Conservation (phyloP, 1,140 invertebrate genomes). For the Paramacrobiotus metropolitanus region DNA sequence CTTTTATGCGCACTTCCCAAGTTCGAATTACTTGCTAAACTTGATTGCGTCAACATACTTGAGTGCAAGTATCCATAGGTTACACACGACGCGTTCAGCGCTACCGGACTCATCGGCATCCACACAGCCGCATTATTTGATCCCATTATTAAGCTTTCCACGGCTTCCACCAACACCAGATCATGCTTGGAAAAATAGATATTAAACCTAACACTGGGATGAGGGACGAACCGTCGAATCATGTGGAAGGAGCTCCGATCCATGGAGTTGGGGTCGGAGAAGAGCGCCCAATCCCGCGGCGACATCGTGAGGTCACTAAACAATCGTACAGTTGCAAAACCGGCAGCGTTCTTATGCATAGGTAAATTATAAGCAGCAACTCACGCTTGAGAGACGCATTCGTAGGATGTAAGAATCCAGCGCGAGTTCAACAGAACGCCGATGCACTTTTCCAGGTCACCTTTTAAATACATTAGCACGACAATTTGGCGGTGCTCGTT, state of each 20-base stretch:
- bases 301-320: neutral
- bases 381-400: neutral
- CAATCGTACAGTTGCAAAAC: neutral
- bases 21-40: neutral
- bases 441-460: neutral
- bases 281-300: neutral
- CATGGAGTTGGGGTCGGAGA: neutral
- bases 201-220: neutral
- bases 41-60: neutral
- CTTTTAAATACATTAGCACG: neutral
- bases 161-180: neutral
- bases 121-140: neutral
- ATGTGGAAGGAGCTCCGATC: neutral
- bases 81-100: neutral
- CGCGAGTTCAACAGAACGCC: neutral
- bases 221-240: neutral
- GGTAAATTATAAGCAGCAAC: neutral
- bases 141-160: neutral
- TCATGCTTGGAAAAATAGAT: neutral
- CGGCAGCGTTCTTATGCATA: neutral
- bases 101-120: neutral
- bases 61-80: neutral
- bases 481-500: neutral
- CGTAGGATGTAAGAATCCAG: neutral
- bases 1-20: neutral